Evolutionary conservation across 2,113 vertebrate genomes (phyloP), one percentile per base, ranked within the genome.

Genomic region (Seriola dumerili): DNA sequence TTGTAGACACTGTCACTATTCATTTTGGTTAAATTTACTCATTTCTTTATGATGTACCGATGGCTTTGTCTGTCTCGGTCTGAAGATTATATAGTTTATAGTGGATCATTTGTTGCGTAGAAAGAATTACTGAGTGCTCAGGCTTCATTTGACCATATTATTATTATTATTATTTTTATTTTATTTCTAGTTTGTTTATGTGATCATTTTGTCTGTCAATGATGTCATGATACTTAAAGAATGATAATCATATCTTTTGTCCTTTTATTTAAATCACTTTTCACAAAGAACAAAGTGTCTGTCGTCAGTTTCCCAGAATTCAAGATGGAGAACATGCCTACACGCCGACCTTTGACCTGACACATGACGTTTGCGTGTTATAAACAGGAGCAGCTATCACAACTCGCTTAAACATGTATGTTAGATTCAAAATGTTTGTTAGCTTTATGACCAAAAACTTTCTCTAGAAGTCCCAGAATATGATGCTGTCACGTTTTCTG

Each of bases 251-350:
- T 7, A 13, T 52, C 36, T 13, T 23, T 3, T 46, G 32, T n/a
- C 11, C 0, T 6, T 38, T 36, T n/a, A 17, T 50, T 71, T 34
- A 21, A 59, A 5, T 21, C 9, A 40, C 13, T 38, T 13, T 4
- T 23, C 38, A 6, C 8, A 16, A 23, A 55, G 46, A 40, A 89
- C 80, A 67, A 8, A 73, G 76, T 63, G 21, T n/a, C 63, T 54
- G 50, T 84, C 85, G 80, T 91, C 85, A 66, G 72, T 76, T 92
- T 94, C 95, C 95, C 95, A 92, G 87, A 76, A 81, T 95, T 88
- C 94, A 91, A 34, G 14, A 7, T 61, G 3, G 58, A 34, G 29
- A 5, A 13, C 4, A 29, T 14, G 23, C 4, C 8, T n/a, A 14
- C 25, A 14, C 13, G 23, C 25, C 25, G 5, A 29, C 25, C 12